Base-by-base conservation (phyloP, 2,113 vertebrate species). In the Ochotona princeps region DNA sequence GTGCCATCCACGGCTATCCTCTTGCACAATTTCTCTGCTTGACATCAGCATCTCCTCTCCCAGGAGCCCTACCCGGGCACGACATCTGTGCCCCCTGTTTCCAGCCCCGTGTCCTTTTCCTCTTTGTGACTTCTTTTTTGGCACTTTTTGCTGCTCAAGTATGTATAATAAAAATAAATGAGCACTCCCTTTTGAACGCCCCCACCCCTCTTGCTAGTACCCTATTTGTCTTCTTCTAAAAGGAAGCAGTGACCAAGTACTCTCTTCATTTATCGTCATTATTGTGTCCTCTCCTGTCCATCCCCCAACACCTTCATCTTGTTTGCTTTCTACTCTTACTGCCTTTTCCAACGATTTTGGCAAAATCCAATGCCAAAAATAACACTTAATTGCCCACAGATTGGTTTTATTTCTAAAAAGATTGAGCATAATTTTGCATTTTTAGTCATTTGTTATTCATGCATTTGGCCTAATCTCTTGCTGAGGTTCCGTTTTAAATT, bases 141-240 rank as follows among this genome's bases (percentile, higher is more conserved):
- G n/a, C 73, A 26, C 76, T 57, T 67, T 38, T 44, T 18, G 18
- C 85, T 81, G 20, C 20, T 30, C 47, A 30, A 4, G 20, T 12
- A 23, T 89, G 67, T 91, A 26, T 23, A 18, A 28, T 89, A 49
- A 60, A 44, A n/a, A 51, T 9, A 18, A 35, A 18, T 15, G 12
- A 23, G 12, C 0, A 5, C 17, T 69, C 44, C 49, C 8, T 35
- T 44, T 73, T 38, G 20, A 28, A 21, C 15, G 20, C 20, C 18
- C 47, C 0, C 13, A 1, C 8, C 9, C 21, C 18, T 60, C 26
- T 8, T 7, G 11, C 44, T 14, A 3, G 11, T 51, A 0, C 38
- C 60, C 4, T 47, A 5, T 54, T 20, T 70, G 26, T 93, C 54
- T 89, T 72, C 23, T 51, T 76, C 35, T 32, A 32, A 35, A 54